phyloP scores from a whole-genome alignment of 2,888 invertebrate genomes.

The Stegana nigrithorax region DNA sequence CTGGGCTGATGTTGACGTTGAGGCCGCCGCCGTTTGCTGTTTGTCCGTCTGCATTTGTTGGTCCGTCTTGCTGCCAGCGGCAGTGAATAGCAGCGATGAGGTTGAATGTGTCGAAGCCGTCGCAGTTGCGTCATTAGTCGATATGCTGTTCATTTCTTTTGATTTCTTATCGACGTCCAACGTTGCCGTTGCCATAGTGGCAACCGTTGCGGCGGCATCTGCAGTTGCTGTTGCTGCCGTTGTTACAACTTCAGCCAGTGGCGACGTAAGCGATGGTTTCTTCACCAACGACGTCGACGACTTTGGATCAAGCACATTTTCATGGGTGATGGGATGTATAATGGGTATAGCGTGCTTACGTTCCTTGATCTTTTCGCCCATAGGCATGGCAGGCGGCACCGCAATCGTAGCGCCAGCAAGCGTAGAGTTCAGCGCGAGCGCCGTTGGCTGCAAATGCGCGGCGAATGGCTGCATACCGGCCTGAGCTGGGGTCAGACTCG shows the following conservation, averaged over 20 bases:
- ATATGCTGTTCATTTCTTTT: conserved; percentile 38
- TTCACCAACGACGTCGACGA: conserved; percentile 43
- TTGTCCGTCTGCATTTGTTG: conserved; percentile 52
- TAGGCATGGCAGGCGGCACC: background rate
- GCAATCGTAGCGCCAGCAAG: conserved; percentile 29
- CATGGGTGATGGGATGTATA: conserved; percentile 63
- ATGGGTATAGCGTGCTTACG: conserved; percentile 65
- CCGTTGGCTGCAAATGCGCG: conserved; percentile 29
- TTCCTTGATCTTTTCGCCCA: conserved; percentile 40
- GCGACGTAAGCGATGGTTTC: conserved; percentile 36
- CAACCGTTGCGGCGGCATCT: conserved; percentile 16
- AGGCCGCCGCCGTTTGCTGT: background rate
- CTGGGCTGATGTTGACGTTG: background rate
- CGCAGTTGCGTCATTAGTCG: conserved; percentile 32
- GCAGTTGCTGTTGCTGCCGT: conserved; percentile 40
- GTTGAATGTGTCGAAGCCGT: conserved; percentile 21
- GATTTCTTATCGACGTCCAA: background rate
- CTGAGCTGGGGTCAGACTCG: conserved; percentile 32
- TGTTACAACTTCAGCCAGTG: conserved; percentile 27
- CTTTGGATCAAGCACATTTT: conserved; percentile 55
- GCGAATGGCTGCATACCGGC: conserved; percentile 31
- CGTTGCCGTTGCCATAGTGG: background rate
- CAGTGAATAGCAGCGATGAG: conserved; percentile 21
- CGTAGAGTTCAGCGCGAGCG: conserved; percentile 24
- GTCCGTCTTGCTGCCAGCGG: conserved; percentile 41